phyloP scores from a whole-genome alignment of 1,140 invertebrate species.

The Aethina tumida region DNA sequence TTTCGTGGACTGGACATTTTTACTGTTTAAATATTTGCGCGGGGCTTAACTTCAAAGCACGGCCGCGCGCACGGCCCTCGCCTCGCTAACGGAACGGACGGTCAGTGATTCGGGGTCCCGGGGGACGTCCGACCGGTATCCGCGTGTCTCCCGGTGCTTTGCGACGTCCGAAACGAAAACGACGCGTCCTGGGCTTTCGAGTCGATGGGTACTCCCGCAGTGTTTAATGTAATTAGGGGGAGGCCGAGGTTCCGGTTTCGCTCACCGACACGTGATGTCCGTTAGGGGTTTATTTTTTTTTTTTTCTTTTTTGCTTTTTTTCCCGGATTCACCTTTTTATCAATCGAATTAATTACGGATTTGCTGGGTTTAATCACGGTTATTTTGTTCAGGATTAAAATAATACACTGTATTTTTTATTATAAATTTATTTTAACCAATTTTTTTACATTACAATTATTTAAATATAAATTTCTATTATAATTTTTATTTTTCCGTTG shows the following conservation, averaged over 20 bases:
- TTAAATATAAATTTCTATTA: too few species aligned
- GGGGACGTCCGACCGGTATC: not conserved
- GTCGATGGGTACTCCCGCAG: not conserved
- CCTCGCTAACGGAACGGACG: not conserved
- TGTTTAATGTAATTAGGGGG: conserved; percentile 4
- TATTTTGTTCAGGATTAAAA: too few species aligned
- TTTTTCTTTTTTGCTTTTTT: too few species aligned
- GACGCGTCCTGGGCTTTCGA: conserved; percentile 3
- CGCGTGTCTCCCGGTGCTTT: not conserved
- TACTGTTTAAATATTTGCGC: conserved; percentile 19
- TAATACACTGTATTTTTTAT: too few species aligned
- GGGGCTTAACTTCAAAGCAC: conserved; percentile 22
- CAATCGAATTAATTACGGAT: too few species aligned
- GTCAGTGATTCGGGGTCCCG: conserved; percentile 5
- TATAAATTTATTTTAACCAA: too few species aligned
- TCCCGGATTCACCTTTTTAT: too few species aligned
- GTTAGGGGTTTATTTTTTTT: conserved; percentile 17
- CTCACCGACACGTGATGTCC: conserved; percentile 8
- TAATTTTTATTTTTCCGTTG: too few species aligned
- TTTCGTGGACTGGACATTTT: conserved; percentile 18
- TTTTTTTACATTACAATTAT: too few species aligned
- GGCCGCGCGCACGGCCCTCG: conserved; percentile 5
- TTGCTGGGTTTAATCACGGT: too few species aligned
- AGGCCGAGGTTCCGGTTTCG: not conserved
- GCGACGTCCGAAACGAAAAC: not conserved